phyloP scores from a whole-genome alignment of 2,797 vertebrate genomes.

The Falco columbarius region DNA sequence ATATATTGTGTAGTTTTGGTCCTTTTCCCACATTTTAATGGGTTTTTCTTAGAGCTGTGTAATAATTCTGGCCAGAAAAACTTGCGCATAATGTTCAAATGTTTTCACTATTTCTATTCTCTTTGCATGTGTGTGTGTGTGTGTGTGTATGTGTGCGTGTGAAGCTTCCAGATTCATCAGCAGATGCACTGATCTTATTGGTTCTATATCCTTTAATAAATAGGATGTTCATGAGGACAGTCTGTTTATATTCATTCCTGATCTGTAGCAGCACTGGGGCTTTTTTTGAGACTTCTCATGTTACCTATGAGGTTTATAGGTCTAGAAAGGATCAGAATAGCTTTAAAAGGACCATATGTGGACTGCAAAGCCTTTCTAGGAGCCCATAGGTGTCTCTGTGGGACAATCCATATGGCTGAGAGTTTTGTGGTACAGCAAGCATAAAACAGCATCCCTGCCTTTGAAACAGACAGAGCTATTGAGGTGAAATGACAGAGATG shows the following conservation, averaged over 20 bases:
- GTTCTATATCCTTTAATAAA: slow-evolving; percentile 3
- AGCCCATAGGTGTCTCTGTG: slow-evolving; percentile 64
- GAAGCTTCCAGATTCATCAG: background rate
- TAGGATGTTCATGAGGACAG: background rate
- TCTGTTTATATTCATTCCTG: background rate
- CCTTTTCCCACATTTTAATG: slow-evolving; percentile 45
- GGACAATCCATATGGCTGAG: slow-evolving; percentile 42
- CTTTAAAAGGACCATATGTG: background rate
- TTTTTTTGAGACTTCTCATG: background rate
- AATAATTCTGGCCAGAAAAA: background rate
- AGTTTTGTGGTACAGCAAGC: background rate
- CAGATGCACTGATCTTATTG: background rate
- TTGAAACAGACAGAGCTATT: slow-evolving; percentile 20
- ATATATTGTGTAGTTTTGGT: slow-evolving; percentile 21
- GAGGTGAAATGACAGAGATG: slow-evolving; percentile 38
- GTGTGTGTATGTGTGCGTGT: background rate
- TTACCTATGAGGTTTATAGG: background rate
- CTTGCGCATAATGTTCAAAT: background rate
- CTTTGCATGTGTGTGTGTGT: background rate
- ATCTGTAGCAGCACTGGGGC: background rate
- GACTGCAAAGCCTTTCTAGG: slow-evolving; percentile 17
- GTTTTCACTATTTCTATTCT: background rate
- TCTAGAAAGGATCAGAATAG: background rate
- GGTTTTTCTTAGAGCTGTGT: slow-evolving; percentile 25
- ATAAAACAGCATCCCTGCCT: slow-evolving; percentile 38